Evolutionary conservation across 2,797 vertebrate genomes (phyloP), one percentile per base, ranked within the genome.

Genomic region (Syncerus caffer): DNA sequence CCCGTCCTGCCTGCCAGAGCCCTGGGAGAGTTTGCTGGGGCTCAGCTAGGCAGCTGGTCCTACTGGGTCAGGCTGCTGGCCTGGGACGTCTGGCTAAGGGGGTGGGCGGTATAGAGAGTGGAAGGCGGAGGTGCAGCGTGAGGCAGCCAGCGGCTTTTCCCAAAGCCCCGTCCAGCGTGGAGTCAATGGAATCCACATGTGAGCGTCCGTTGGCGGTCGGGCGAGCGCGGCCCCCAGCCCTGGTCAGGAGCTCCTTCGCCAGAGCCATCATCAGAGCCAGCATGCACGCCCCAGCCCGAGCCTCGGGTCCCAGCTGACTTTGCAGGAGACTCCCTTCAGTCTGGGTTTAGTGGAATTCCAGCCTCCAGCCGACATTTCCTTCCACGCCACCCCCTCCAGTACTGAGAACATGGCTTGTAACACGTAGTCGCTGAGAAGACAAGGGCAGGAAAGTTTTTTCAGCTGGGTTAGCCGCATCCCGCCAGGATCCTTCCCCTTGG

Each of bases 351-450:
- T 38, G 79, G 71, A 62, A 80, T 85, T 92, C 51, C 55, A 67
- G 55, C 60, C 80, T 89, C 91, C 64, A 71, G 2, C 58, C 21
- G 58, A 51, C 62, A 12, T 42, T 78, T 83, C 85, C 80, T 78
- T 51, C 47, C 47, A 50, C 15, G 4, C 78, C 31, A 25, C 45
- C 34, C 45, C 6, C 76, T 29, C 42, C 7, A 25, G 60, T 45
- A 74, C 57, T 58, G 38, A 80, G 71, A 88, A 57, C 21, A 2
- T 10, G 90, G 92, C 96, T 95, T 92, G 16, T 95, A 64, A 82
- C 53, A 83, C 50, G 16, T 95, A 93, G 71, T 57, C 4, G 9
- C 60, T 86, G 50, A 86, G 87, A 85, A 88, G 67, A n/a, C 82
- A 60, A 85, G 87, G 78, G 74, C 92, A 96, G 64, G 27, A 14